A percentile compares a stretch with the other conserved stretches of the same genome.
Evolutionary conservation across 1,140 invertebrate genomes (phyloP).

Genomic region (Lepidurus apus): DNA sequence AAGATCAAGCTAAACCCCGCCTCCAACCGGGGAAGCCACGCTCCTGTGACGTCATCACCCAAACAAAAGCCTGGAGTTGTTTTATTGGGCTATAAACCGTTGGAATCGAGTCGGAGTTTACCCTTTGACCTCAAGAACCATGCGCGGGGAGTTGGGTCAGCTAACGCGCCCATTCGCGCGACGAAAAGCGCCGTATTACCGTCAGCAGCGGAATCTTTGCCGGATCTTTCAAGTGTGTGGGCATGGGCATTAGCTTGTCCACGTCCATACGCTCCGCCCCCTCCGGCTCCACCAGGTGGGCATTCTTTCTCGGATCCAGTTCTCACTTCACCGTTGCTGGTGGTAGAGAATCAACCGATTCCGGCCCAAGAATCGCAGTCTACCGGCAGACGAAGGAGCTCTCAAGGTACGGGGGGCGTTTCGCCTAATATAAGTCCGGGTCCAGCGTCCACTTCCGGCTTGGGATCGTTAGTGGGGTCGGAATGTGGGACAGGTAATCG

Average conservation of each 20-base stretch:
- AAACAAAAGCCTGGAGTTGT: conserved; percentile 41
- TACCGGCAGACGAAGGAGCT: conserved; percentile 10
- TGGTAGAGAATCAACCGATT: background rate
- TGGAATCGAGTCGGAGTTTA: conserved; percentile 40
- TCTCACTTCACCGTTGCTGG: background rate
- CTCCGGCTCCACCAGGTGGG: background rate
- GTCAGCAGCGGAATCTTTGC: conserved; percentile 45
- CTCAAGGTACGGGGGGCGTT: background rate
- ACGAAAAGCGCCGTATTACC: background rate
- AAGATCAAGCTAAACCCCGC: background rate
- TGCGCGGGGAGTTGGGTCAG: background rate
- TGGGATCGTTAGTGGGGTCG: conserved; percentile 26
- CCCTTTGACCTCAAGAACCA: background rate
- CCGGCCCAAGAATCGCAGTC: conserved; percentile 35
- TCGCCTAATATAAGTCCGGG: background rate
- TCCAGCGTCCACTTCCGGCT: conserved; percentile 24
- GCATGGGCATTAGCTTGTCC: background rate
- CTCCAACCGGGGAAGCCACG: background rate
- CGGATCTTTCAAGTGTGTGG: conserved; percentile 41
- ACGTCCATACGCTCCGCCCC: background rate
- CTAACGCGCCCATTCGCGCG: background rate
- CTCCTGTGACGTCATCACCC: background rate
- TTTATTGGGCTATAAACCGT: conserved; percentile 45
- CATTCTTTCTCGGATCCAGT: background rate
- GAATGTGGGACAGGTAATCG: background rate